These are phyloP conservation scores for Eucidaris tribuloides DNA, from an alignment of 35 echinoderm and acorn worm genomes.

Conservation along the genomic window DNA sequence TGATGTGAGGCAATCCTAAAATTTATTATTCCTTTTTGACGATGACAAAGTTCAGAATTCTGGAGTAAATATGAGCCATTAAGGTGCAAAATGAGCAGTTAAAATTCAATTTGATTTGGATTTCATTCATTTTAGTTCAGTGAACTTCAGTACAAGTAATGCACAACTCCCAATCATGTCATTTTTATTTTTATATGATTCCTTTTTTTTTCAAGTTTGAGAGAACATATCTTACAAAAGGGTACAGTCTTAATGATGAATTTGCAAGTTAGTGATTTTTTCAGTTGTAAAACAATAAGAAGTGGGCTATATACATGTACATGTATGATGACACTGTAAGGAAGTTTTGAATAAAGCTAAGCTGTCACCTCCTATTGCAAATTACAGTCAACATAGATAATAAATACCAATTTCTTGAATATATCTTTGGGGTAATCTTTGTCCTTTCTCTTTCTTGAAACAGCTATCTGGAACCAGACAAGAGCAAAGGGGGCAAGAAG, in stretches of 20 bases:
- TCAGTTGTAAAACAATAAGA: background rate
- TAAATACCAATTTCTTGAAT: background rate
- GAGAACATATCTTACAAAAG: background rate
- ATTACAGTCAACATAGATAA: background rate
- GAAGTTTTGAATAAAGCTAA: background rate
- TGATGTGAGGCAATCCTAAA: no score
- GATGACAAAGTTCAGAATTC: no score
- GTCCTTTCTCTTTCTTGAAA: background rate
- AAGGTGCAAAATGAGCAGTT: no score
- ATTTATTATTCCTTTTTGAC: no score
- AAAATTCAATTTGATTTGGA: no score
- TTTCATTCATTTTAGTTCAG: no score
- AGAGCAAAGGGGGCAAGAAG: conserved; percentile 54
- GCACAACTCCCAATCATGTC: no score
- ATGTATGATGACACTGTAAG: background rate
- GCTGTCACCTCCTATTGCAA: background rate
- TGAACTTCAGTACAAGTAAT: no score
- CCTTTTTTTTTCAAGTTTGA: no score
- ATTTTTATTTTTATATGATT: no score
- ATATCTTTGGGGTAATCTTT: background rate
- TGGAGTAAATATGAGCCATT: no score
- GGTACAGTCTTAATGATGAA: background rate
- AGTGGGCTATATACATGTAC: background rate
- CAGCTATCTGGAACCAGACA: conserved; percentile 81
- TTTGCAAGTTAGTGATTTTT: background rate